Evolutionary conservation across 2,113 vertebrate species (phyloP), one percentile per base, ranked within the genome.

Genomic region (Agelaius tricolor): DNA sequence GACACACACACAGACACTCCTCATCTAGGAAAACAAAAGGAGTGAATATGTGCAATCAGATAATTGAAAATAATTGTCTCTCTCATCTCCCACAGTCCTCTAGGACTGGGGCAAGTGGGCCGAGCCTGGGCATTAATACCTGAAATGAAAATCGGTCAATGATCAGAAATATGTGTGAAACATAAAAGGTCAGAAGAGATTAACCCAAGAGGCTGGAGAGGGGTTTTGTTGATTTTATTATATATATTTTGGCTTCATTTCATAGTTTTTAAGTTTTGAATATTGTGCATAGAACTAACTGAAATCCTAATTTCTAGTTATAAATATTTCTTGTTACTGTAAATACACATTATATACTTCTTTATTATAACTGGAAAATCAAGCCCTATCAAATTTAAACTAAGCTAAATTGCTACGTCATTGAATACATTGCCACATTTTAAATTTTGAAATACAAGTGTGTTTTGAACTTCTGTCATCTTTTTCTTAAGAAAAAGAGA

Each of bases 401-500:
- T 62, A 51, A 88, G 44, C 37, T 79, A 59, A 91, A 76, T 88
- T 91, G 43, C 75, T 86, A 43, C 33, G 11, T 91, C 43, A 80
- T 90, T 80, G 85, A 93, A 85, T 91, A 71, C 20, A 63, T 87
- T 96, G 90, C 84, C 63, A 74, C 63, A 44, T 88, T 93, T 91
- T 88, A 81, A n/a, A 79, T 88, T 96, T 92, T 87, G 49, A 93
- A 90, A 77, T 83, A 84, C 41, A 72, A 74, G 47, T 41, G 30
- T 76, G 44, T 74, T 88, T 94, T 89, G 75, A 91, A 91, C 55
- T 91, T 95, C 83, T 94, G 89, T 91, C 57, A 22, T 93, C 43
- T 58, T 86, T 90, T 83, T 82, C 41, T 57, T 78, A 46, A 84
- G 83, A 39, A 51, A 68, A 93, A 65, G 22, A 43, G 21, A 10